Evolutionary conservation across 1,140 invertebrate genomes (phyloP), one percentile per base, ranked within the genome.

Genomic region (Drosophila mayri): DNA sequence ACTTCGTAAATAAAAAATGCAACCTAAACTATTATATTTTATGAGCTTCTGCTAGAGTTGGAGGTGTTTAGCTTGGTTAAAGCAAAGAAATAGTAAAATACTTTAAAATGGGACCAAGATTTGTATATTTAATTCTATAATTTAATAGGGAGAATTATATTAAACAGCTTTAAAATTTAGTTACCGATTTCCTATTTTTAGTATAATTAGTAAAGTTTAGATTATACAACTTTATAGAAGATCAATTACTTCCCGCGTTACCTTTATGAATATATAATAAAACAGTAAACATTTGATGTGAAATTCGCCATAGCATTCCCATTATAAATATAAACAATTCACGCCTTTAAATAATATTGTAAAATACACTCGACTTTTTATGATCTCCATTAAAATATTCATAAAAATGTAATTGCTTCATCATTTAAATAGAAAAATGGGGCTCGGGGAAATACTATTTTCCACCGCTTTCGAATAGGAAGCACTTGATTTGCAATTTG

Each of bases 401-500:
- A 59, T 46, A 59, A 16, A 54, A 47, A 20, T 20, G 10, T 22
- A 14, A 14, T 8, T 35, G 30, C 16, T 37, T 10, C 2, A 35
- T 20, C 7, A 38, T 18, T 58, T 58, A 38, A 54, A 54, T 38
- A 22, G 12, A 54, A 22, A 16, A 38, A n/a, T 10, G 35, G 9
- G 35, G 20, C 35, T 38, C 38, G 35, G 14, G 14, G 35, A 55
- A 55, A 55, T n/a, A 11, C 8, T 11, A 11, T 2, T 7, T 38
- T 4, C 4, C 20, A 54, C 1, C 16, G 62, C 62, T 65, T 65
- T 64, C 62, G 35, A 43, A 64, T 25, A 18, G 55, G 2, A 61
- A 43, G 40, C 57, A 64, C 28, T 64, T 32, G 11, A 41, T 61
- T 57, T 38, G 55, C 55, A 35, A 43, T 62, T 43, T 62, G 57